Evolutionary conservation across 2,113 vertebrate genomes (phyloP).

Genomic region (Solenodon paradoxus): DNA sequence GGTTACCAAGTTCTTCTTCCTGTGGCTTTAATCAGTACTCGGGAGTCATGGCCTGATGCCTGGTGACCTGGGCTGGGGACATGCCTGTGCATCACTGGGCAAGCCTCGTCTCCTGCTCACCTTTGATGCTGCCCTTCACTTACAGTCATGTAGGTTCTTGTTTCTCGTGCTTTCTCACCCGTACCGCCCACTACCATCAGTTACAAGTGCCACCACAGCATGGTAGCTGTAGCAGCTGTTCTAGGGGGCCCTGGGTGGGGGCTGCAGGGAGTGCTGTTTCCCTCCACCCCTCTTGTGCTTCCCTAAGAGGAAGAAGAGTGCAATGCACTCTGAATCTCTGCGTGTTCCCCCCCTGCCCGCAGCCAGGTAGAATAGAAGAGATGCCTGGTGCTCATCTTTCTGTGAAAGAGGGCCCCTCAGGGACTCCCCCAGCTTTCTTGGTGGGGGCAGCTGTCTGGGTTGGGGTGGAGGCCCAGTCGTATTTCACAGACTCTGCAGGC

Average conservation of each 20-base stretch:
- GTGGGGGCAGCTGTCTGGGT: not conserved
- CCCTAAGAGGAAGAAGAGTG: not conserved
- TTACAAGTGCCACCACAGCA: not conserved
- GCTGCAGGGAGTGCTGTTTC: not conserved
- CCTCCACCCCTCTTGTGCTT: not conserved
- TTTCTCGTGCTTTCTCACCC: not conserved
- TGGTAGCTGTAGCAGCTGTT: not conserved
- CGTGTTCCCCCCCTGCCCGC: not conserved
- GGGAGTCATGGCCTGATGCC: not conserved
- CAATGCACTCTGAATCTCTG: not conserved
- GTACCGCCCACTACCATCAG: fast-evolving
- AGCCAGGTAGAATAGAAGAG: not conserved
- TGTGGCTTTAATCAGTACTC: not conserved
- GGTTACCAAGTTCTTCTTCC: not conserved
- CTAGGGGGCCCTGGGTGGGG: not conserved
- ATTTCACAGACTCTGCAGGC: not conserved
- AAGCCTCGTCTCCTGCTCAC: not conserved
- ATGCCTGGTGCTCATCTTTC: not conserved
- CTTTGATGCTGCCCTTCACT: not conserved
- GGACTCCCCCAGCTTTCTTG: not conserved
- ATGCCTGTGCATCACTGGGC: fast-evolving
- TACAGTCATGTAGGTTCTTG: not conserved
- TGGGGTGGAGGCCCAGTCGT: not conserved
- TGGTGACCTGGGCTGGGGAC: not conserved
- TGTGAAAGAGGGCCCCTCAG: not conserved